phyloP scores from a whole-genome alignment of 2,797 vertebrate species.

The Coregonus sp. region DNA sequence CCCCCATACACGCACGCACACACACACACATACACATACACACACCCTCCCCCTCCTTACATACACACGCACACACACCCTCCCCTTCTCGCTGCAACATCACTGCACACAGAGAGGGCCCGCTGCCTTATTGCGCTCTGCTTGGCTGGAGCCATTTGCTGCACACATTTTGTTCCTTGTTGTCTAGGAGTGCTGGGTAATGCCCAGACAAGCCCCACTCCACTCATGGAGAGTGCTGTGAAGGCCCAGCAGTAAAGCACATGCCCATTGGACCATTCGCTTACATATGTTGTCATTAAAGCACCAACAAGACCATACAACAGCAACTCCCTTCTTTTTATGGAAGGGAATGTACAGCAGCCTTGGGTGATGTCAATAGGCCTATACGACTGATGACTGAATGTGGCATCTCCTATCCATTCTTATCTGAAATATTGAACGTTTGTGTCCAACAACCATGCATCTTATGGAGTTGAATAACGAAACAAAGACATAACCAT shows the following conservation, averaged over 20 bases:
- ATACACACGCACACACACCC: constrained; percentile 35
- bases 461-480: no score
- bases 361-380: neutral
- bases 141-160: constrained; percentile 71
- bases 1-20: neutral
- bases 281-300: neutral
- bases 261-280: neutral
- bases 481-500: no score
- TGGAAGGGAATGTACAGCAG: neutral
- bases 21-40: neutral
- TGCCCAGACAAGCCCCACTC: neutral
- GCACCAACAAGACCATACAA: neutral
- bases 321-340: neutral
- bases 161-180: constrained; percentile 54
- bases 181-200: constrained; percentile 43
- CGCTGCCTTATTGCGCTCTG: constrained; percentile 59
- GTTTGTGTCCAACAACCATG: no score
- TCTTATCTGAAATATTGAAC: no score
- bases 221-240: neutral
- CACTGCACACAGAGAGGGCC: constrained; percentile 41
- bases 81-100: constrained; percentile 10
- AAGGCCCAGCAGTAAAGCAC: neutral
- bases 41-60: neutral
- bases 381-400: no score
- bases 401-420: no score